Evolutionary conservation across 2,888 invertebrate species (phyloP).

Genomic region (Hedya salicella): DNA sequence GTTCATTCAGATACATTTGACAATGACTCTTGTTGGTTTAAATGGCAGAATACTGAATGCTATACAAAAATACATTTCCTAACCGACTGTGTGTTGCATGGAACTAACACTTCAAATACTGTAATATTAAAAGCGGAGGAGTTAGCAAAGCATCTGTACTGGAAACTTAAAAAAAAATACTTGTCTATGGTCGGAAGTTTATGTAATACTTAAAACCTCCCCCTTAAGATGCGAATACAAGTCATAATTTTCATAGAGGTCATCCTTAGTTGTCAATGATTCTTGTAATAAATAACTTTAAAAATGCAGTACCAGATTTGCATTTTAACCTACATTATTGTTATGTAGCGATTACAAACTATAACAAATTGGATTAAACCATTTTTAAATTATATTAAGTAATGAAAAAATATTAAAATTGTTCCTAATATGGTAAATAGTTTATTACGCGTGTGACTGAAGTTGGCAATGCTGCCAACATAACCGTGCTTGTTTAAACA

Average conservation of each 20-base stretch:
- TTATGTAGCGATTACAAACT: neutral
- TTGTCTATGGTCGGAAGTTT: too few relatives aligned
- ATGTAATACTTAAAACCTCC: too few relatives aligned
- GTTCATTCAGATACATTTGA: too few relatives aligned
- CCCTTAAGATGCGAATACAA: too few relatives aligned
- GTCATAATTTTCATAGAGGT: too few relatives aligned
- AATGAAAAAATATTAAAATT: constrained; percentile 20
- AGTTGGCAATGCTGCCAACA: constrained; percentile 7
- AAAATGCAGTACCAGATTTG: neutral
- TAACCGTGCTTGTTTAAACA: constrained; percentile 40
- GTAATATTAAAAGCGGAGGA: neutral
- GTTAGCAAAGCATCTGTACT: neutral
- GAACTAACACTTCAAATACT: constrained; percentile 20
- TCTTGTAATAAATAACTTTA: neutral
- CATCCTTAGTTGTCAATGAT: too few relatives aligned
- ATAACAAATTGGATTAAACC: constrained; percentile 2
- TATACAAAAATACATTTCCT: neutral
- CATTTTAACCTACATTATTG: neutral
- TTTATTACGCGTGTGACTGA: neutral
- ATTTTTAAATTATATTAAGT: constrained; percentile 18
- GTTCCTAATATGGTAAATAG: constrained; percentile 35
- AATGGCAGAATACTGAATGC: neutral
- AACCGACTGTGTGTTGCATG: constrained; percentile 31
- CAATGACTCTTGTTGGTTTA: neutral
- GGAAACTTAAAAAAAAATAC: too few relatives aligned